These are phyloP conservation scores for Papilio glaucus DNA, from an alignment of 1,140 invertebrate species.

Conservation along the genomic window DNA sequence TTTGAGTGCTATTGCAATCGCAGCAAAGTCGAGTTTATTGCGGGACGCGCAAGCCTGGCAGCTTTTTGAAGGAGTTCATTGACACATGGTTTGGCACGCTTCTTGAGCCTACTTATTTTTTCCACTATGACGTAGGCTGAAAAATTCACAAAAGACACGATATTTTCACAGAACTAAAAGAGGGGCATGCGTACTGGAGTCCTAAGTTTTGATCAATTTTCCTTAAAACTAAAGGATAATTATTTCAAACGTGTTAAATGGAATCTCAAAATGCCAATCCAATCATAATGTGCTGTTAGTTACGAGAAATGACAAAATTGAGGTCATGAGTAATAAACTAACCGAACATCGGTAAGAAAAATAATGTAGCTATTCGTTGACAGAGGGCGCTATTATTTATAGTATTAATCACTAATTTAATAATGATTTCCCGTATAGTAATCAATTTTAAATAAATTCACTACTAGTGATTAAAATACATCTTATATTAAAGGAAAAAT, in stretches of 20 bases:
- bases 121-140: constrained; percentile 61
- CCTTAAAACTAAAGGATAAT: constrained; percentile 64
- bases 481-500: not conserved
- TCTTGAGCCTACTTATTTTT: constrained; percentile 74
- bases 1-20: constrained; percentile 50
- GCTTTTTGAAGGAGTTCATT: constrained; percentile 78
- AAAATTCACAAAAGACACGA: constrained; percentile 71
- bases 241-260: constrained; percentile 43
- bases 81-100: constrained; percentile 78
- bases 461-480: not conserved
- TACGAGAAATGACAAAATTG: constrained; percentile 67
- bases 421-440: not conserved
- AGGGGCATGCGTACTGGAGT: constrained; percentile 66
- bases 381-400: constrained; percentile 65
- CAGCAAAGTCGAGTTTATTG: constrained; percentile 57
- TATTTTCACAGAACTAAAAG: constrained; percentile 71
- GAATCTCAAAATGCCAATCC: constrained; percentile 45
- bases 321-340: constrained; percentile 65
- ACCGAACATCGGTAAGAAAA: constrained; percentile 51
- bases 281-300: constrained; percentile 57
- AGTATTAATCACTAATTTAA: constrained; percentile 21
- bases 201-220: constrained; percentile 64
- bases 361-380: constrained; percentile 62
- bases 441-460: not conserved
- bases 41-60: constrained; percentile 46